A percentile compares a stretch with the other conserved stretches of the same genome.
phyloP scores from a whole-genome alignment of 2,888 invertebrate species.

The Diplolepis rosae region DNA sequence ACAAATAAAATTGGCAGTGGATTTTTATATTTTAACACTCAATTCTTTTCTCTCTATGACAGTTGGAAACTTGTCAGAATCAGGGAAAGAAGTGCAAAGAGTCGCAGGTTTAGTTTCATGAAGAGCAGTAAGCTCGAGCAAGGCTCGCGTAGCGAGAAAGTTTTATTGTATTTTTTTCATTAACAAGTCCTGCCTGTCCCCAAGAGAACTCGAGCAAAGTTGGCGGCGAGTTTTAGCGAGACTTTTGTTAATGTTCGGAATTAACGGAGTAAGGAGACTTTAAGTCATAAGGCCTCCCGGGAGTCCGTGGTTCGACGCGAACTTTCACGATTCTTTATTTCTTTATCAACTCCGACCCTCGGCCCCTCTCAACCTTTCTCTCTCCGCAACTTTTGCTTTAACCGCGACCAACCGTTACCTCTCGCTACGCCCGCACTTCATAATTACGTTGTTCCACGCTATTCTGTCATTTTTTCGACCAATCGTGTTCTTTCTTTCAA shows the following conservation, averaged over 20 bases:
- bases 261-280: constrained; percentile 74
- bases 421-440: constrained; percentile 51
- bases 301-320: constrained; percentile 70
- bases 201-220: constrained; percentile 59
- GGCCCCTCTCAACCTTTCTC: constrained; percentile 33
- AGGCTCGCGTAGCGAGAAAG: constrained; percentile 46
- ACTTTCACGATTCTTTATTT: constrained; percentile 73
- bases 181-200: constrained; percentile 69
- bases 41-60: neutral
- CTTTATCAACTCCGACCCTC: constrained; percentile 70
- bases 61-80: constrained; percentile 9
- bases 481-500: neutral
- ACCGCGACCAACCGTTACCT: constrained; percentile 55
- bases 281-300: constrained; percentile 73
- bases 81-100: constrained; percentile 29
- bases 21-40: neutral
- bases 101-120: constrained; percentile 33
- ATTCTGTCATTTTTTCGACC: constrained; percentile 53
- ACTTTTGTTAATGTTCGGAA: constrained; percentile 74
- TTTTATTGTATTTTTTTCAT: constrained; percentile 73
- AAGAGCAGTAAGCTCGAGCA: constrained; percentile 33
- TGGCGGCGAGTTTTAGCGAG: constrained; percentile 72
- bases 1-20: no score
- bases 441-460: constrained; percentile 61
- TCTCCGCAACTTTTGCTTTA: constrained; percentile 33